Percentiles rank a stretch among this genome's conserved stretches.
phyloP scores from a whole-genome alignment of 2,113 vertebrate genomes.

The Sula dactylatra region DNA sequence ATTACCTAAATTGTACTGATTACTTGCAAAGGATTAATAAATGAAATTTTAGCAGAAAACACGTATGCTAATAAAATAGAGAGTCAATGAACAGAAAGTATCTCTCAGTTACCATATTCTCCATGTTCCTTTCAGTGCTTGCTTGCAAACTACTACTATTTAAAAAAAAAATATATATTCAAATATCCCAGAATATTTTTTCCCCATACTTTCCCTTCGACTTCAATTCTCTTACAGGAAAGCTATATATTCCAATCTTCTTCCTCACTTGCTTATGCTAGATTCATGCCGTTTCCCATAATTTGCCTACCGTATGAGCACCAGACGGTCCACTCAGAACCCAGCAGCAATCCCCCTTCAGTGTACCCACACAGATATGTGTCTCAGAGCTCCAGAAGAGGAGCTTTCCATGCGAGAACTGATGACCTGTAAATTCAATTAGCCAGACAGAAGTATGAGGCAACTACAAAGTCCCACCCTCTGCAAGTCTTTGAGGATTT shows the following conservation, averaged over 20 bases:
- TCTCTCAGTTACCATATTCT: not conserved
- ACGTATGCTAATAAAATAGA: not conserved
- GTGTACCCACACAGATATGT: not conserved
- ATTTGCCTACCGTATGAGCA: not conserved
- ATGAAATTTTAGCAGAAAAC: not conserved
- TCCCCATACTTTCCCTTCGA: accelerated
- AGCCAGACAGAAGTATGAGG: accelerated
- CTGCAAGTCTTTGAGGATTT: not conserved
- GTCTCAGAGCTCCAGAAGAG: not conserved
- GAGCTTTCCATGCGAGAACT: not conserved
- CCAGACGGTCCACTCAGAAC: not conserved
- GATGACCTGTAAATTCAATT: not conserved
- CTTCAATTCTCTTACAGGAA: not conserved
- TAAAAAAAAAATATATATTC: not conserved
- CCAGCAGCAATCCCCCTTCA: not conserved
- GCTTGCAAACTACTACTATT: not conserved
- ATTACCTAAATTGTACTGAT: not conserved
- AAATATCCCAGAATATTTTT: not conserved
- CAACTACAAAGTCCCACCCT: not conserved
- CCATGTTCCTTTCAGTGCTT: not conserved
- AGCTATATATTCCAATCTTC: not conserved
- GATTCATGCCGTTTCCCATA: no score
- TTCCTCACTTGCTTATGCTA: not conserved
- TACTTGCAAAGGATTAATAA: not conserved
- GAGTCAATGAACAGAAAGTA: not conserved